Evolutionary conservation across 2,113 vertebrate genomes (phyloP).

Genomic region (Alligator sinensis): DNA sequence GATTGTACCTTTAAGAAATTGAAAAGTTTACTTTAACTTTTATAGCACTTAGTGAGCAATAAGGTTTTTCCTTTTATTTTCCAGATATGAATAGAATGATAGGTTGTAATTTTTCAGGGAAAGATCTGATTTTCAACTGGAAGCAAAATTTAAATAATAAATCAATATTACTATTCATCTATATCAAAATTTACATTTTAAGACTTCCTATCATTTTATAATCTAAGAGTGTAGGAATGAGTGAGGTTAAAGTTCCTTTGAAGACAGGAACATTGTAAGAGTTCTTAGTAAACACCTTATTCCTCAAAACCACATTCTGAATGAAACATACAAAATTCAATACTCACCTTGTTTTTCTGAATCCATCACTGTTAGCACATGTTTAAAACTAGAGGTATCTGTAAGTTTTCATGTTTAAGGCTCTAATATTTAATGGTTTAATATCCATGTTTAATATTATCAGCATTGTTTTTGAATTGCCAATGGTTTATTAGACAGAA

Average conservation of each 20-base stretch:
- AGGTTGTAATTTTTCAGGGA: background rate
- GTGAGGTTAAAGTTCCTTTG: background rate
- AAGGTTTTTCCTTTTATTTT: background rate
- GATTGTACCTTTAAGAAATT: slow-evolving; percentile 84
- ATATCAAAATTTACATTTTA: background rate
- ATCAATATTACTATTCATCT: background rate
- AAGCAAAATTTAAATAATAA: background rate
- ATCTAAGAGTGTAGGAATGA: background rate
- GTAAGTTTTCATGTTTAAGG: background rate
- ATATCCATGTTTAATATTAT: background rate
- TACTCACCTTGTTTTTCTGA: background rate
- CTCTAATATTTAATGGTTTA: background rate
- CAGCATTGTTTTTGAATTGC: background rate
- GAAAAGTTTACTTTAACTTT: slow-evolving; percentile 35
- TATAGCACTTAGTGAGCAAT: background rate
- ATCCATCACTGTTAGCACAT: background rate
- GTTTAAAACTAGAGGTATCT: slow-evolving; percentile 12
- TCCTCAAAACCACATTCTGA: slow-evolving; percentile 12
- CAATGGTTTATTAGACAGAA: background rate
- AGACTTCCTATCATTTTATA: background rate
- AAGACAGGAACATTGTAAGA: background rate
- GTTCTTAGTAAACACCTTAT: background rate
- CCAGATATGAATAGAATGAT: background rate
- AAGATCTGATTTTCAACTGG: background rate
- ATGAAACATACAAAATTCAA: background rate